Evolutionary conservation across 2,888 invertebrate genomes (phyloP), one percentile per base, ranked within the genome.

Genomic region (Syrphus vitripennis): DNA sequence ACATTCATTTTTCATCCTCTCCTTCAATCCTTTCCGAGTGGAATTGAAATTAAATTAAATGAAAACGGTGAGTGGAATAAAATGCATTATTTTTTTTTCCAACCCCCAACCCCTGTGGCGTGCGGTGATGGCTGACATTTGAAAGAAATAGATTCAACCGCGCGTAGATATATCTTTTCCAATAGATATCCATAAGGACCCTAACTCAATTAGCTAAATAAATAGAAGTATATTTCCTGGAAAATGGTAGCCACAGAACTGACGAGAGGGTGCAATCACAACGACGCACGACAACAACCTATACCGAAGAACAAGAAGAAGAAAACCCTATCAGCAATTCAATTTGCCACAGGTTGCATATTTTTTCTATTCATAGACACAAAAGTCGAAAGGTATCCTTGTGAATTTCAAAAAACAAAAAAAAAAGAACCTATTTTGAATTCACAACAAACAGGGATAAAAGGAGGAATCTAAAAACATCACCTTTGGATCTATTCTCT

Each of bases 161-260:
- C n/a, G 34, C 14, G 37, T 34, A 31, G 10, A 14, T 26, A 4
- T 61, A 29, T 50, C 34, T 50, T 67, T 67, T 67, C 29, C 55
- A 65, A 81, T 75, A 57, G 50, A 57, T 57, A 69, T 21, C 81
- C 69, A 69, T 63, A 69, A 76, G 76, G 69, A 81, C 72, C 69
- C 34, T 53, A 84, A 81, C 72, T 77, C 72, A 84, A 84, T 84
- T 81, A 81, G 81, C 61, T 81, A 77, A 84, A 72, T 84, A 69
- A 84, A 84, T 81, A 76, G 61, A 77, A 77, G 61, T 72, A 67
- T 77, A 76, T 53, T 65, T 80, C 59, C 61, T 48, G 48, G 2
- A 34, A 67, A 67, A 50, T 34, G 21, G 50, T 34, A 34, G 34
- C 29, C 29, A 45, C 34, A 48, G 14, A 34, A 37, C 21, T 37